phyloP scores from a whole-genome alignment of 2,113 vertebrate genomes.

The Bostrychus sinensis region DNA sequence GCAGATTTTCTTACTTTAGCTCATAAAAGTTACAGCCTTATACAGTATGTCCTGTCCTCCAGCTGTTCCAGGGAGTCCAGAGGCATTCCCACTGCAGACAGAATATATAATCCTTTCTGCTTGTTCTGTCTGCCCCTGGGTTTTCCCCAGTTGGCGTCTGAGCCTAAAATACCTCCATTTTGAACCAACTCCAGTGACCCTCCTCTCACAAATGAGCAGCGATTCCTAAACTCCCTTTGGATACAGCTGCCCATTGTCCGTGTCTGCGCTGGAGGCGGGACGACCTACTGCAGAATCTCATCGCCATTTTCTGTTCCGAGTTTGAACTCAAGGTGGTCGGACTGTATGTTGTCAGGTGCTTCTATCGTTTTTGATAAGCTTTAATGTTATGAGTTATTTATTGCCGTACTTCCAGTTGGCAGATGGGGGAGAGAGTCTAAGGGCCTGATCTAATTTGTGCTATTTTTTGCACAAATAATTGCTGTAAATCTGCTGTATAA shows the following conservation, averaged over 20 bases:
- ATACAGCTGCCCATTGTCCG: background rate
- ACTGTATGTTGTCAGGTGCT: too few relatives aligned
- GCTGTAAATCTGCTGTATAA: too few relatives aligned
- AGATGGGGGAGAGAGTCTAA: too few relatives aligned
- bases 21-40: constrained; percentile 1
- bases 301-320: background rate
- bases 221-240: background rate
- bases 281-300: background rate
- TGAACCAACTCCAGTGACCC: background rate
- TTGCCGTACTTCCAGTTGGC: too few relatives aligned
- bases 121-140: constrained; percentile 1
- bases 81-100: constrained; percentile 1
- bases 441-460: too few relatives aligned
- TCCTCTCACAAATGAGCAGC: background rate
- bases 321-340: too few relatives aligned
- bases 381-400: too few relatives aligned
- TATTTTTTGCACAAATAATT: too few relatives aligned
- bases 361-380: too few relatives aligned
- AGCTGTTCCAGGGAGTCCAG: constrained; percentile 3
- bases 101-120: background rate
- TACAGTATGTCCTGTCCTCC: constrained; percentile 6
- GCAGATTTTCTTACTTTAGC: background rate
- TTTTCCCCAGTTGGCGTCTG: constrained; percentile 1
- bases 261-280: background rate
- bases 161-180: constrained; percentile 10